Conservation (phyloP, 2,113 vertebrate genomes). For the Eleginops maclovinus region DNA sequence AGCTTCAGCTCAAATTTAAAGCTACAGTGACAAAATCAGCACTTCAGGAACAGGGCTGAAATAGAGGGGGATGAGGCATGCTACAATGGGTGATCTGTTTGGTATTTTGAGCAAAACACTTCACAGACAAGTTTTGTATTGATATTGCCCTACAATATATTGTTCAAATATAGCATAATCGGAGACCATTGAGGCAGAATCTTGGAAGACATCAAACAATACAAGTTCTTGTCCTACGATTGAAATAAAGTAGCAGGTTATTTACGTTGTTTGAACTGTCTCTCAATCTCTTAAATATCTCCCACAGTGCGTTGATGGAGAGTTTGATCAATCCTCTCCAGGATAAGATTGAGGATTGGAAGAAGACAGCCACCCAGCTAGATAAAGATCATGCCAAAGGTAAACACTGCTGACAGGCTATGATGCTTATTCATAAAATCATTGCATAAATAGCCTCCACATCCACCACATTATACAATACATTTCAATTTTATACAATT, state of each 20-base stretch:
- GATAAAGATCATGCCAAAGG: slow-evolving; percentile 99
- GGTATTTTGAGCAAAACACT: too few relatives aligned
- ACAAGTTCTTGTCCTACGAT: neutral
- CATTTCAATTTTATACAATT: too few relatives aligned
- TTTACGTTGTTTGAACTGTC: rapidly evolving
- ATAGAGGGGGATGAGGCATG: too few relatives aligned
- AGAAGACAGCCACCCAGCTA: slow-evolving; percentile 95
- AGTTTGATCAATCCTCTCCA: slow-evolving; percentile 96
- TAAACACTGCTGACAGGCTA: slow-evolving; percentile 45
- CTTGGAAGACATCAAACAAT: neutral
- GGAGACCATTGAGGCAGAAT: too few relatives aligned
- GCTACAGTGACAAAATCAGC: too few relatives aligned
- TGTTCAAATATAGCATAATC: too few relatives aligned
- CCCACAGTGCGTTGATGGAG: slow-evolving; percentile 92
- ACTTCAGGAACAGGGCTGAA: too few relatives aligned
- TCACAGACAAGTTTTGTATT: too few relatives aligned
- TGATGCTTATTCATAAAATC: neutral
- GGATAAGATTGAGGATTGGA: slow-evolving; percentile 99
- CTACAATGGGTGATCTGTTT: too few relatives aligned
- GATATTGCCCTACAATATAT: too few relatives aligned
- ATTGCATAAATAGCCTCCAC: neutral
- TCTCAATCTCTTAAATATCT: slow-evolving; percentile 6
- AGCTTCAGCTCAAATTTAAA: too few relatives aligned
- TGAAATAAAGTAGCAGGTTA: neutral
- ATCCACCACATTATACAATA: too few relatives aligned